These are phyloP conservation scores for Actinostola sp. DNA, from an alignment of 92 coral and sea anemone genomes.

Conservation along the genomic window DNA sequence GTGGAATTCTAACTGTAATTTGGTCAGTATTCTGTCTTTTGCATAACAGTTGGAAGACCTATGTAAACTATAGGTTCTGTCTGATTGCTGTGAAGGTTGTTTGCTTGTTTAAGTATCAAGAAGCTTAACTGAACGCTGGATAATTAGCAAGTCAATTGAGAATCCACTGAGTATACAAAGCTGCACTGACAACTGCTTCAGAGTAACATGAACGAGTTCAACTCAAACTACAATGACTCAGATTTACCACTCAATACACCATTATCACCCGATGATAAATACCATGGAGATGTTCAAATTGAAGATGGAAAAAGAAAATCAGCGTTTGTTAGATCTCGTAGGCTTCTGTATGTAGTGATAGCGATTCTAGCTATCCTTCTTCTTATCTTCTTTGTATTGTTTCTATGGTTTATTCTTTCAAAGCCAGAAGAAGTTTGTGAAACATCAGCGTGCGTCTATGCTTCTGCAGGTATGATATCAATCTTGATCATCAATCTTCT, in stretches of 20 bases:
- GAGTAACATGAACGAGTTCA: neutral
- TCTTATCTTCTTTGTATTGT: conserved; percentile 14
- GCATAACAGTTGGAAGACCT: too few relatives aligned
- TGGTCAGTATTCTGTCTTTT: neutral
- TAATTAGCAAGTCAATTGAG: neutral
- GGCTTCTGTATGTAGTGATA: conserved; percentile 5
- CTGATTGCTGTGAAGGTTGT: too few relatives aligned
- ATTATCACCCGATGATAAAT: neutral
- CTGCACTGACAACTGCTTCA: neutral
- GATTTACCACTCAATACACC: neutral
- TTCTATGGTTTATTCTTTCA: conserved; percentile 3
- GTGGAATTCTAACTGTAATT: neutral
- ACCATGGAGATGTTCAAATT: conserved; percentile 11
- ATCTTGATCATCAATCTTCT: neutral
- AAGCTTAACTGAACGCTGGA: too few relatives aligned
- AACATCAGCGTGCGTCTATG: neutral
- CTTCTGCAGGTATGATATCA: neutral
- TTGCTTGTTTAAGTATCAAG: too few relatives aligned
- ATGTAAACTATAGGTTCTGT: too few relatives aligned
- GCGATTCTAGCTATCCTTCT: conserved; percentile 7
- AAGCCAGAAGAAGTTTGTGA: conserved; percentile 7
- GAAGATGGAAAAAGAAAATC: neutral
- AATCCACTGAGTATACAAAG: neutral
- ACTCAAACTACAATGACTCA: neutral
- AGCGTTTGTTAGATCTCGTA: neutral